Evolutionary conservation across 2,113 vertebrate genomes (phyloP).

Genomic region (Propithecus coquereli): DNA sequence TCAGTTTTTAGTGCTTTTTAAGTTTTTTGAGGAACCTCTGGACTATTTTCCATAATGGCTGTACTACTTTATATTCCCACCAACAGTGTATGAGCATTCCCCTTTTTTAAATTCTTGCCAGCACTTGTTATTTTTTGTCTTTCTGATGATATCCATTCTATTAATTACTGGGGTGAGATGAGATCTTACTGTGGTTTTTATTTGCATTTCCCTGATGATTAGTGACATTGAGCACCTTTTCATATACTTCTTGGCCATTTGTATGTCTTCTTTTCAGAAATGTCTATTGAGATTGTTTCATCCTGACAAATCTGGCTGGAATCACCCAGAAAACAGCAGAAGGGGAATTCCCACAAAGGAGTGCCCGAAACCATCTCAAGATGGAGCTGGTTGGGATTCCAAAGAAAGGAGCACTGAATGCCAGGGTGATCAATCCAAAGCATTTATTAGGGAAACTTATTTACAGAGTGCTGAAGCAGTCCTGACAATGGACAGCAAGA

Average conservation of each 20-base stretch:
- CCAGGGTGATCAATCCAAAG: not conserved
- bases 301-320: not conserved
- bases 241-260: not conserved
- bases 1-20: not conserved
- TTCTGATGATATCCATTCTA: not conserved
- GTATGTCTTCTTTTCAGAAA: not conserved
- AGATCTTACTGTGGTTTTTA: not conserved
- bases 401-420: not conserved
- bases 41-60: not conserved
- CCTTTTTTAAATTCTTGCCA: not conserved
- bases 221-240: not conserved
- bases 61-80: not conserved
- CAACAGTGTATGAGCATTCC: not conserved
- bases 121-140: not conserved
- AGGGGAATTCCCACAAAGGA: not conserved
- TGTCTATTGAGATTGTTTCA: not conserved
- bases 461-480: not conserved
- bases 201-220: not conserved
- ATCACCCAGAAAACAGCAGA: not conserved
- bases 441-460: not conserved
- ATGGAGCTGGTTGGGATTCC: not conserved
- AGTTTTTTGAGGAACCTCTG: not conserved
- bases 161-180: not conserved
- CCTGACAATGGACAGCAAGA: not conserved
- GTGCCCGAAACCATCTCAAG: not conserved